phyloP scores from a whole-genome alignment of 2,113 vertebrate species.

The Percina caprodes region DNA sequence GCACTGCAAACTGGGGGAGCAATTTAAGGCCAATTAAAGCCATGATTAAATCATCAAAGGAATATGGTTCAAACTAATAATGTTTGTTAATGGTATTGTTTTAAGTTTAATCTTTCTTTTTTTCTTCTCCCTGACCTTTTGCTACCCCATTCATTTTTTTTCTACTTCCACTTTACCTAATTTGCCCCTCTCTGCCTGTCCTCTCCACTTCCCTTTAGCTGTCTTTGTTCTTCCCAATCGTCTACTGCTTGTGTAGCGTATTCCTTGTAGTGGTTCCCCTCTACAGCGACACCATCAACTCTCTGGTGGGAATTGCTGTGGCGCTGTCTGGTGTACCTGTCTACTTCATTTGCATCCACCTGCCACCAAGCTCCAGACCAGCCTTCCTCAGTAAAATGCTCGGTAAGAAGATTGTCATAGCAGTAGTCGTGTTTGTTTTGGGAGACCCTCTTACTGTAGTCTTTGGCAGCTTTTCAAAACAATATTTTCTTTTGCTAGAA shows the following conservation, averaged over 20 bases:
- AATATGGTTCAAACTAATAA: not conserved
- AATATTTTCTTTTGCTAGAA: not conserved
- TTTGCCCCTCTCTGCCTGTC: not conserved
- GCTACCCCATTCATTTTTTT: not conserved
- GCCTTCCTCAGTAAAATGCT: conserved; percentile 74
- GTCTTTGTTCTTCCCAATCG: conserved; percentile 86
- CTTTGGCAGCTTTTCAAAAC: not conserved
- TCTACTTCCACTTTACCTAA: not conserved
- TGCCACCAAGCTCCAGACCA: conserved; percentile 82
- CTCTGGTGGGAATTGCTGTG: conserved; percentile 85
- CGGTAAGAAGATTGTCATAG: conserved; percentile 49
- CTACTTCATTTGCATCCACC: conserved; percentile 83
- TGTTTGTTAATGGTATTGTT: conserved; percentile 8
- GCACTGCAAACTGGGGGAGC: not conserved
- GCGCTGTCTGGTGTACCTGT: conserved; percentile 85
- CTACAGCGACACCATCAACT: conserved; percentile 87
- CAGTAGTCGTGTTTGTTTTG: not conserved
- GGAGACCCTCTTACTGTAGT: not conserved
- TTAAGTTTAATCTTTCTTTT: not conserved
- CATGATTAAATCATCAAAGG: not conserved
- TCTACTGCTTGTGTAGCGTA: conserved; percentile 85
- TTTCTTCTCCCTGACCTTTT: not conserved
- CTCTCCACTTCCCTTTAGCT: conserved; percentile 66
- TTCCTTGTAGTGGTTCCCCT: conserved; percentile 87
- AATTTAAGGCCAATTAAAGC: not conserved